Base-by-base conservation (phyloP, 1,140 invertebrate genomes). In the Ceratina australensis region DNA sequence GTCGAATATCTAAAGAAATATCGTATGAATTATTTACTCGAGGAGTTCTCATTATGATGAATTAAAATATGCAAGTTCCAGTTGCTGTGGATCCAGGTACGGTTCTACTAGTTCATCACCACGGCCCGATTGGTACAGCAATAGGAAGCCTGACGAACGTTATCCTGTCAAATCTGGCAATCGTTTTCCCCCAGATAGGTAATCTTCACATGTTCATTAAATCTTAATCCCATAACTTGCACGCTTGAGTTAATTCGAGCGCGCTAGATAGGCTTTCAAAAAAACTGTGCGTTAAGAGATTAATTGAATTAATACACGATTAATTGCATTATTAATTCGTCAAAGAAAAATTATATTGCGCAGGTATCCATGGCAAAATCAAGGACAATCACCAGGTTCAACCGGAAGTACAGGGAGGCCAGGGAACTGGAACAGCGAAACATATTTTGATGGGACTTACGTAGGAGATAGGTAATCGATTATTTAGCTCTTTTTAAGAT, bases 161-260 rank as follows among this genome's bases (percentile, higher is more conserved):
- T 86, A 88, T 74, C 54, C 81, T 7, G 64, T 68, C 18, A 78
- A 80, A 24, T 84, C 82, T 49, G 68, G 74, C 56, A 84, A 78
- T 56, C 86, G 87, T 54, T 63, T 80, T 10, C 88, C 82, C 10
- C 57, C 80, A 24, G 87, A 89, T 47, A 88, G 88, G 87, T 88
- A 71, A 8, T 60, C 54, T 10, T 42, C 5, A 10, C 33, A 10
- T 42, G 8, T 42, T 24, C 54, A 8, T 26, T 22, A 33, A 15
- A 15, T 42, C 1, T 13, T 15, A 15, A 18, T 59, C 5, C n/a
- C n/a, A n/a, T n/a, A n/a, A n/a, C n/a, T n/a, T n/a, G n/a, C n/a
- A n/a, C n/a, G n/a, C n/a, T n/a, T n/a, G n/a, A n/a, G n/a, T n/a
- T n/a, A n/a, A n/a, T n/a, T n/a, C n/a, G n/a, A n/a, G n/a, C n/a